These are phyloP conservation scores for Mamestra brassicae DNA, from an alignment of 2,888 invertebrate genomes.

Conservation along the genomic window DNA sequence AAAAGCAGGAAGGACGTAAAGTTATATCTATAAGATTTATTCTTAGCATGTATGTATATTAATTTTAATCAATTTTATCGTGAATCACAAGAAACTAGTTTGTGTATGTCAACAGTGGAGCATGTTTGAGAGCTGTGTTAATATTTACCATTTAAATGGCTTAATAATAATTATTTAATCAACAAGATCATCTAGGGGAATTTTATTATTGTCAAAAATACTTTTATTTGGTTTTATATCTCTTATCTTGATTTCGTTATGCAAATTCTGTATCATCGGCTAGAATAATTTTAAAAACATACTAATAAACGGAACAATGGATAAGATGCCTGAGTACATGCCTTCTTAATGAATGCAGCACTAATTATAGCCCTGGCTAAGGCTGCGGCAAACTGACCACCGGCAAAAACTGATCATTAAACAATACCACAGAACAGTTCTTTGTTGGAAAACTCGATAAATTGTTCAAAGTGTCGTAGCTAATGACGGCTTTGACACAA, in stretches of 20 bases:
- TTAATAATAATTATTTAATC: not conserved
- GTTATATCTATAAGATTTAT: not conserved
- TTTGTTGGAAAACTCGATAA: slow-evolving; percentile 16
- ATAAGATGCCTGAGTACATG: slow-evolving; percentile 2
- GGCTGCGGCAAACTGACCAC: not conserved
- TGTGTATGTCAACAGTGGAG: not conserved
- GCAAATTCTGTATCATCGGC: slow-evolving; percentile 3
- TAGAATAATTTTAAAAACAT: not conserved
- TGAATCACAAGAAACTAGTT: slow-evolving; percentile 12
- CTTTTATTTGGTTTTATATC: not conserved
- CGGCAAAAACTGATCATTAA: slow-evolving; percentile 7
- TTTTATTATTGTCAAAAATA: not conserved
- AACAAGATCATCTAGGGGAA: not conserved
- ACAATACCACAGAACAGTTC: slow-evolving; percentile 9
- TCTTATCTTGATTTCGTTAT: not conserved
- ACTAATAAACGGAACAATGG: slow-evolving; percentile 6
- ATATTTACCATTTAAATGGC: slow-evolving; percentile 9
- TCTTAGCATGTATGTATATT: not conserved
- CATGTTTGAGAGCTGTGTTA: not conserved
- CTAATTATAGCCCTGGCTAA: slow-evolving; percentile 27
- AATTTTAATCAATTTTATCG: not conserved
- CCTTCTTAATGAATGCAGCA: slow-evolving; percentile 12
- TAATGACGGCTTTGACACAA: slow-evolving; percentile 38
- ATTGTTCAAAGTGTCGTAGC: slow-evolving; percentile 2
- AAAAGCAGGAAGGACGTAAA: slow-evolving; percentile 1